Evolutionary conservation across 2,888 invertebrate species (phyloP).

Genomic region (Yponomeuta plumbellus): DNA sequence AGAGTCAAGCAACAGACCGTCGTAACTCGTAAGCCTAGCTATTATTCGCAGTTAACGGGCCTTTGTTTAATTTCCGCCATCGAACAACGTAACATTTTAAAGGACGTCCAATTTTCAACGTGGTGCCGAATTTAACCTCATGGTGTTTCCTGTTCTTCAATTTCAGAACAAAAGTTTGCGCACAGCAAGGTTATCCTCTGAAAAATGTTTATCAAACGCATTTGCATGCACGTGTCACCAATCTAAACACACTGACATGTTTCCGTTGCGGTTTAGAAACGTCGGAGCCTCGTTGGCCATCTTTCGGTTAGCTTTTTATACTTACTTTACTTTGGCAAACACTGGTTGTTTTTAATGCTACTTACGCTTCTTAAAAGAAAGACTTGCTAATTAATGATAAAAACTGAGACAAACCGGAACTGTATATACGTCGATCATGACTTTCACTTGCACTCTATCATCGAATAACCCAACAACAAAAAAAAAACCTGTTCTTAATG

Average conservation of each 20-base stretch:
- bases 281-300: slow-evolving; percentile 13
- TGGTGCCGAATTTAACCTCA: background rate
- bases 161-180: too few relatives aligned
- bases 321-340: background rate
- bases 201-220: slow-evolving; percentile 16
- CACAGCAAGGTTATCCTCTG: background rate
- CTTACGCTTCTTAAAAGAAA: slow-evolving; percentile 20
- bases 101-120: background rate
- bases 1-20: too few relatives aligned
- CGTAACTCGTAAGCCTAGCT: too few relatives aligned
- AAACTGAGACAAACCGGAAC: slow-evolving; percentile 61
- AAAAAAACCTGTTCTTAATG: slow-evolving; percentile 60
- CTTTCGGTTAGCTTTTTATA: background rate
- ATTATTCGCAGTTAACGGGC: background rate
- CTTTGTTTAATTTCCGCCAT: background rate
- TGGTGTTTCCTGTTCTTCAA: background rate
- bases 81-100: background rate
- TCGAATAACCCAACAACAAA: slow-evolving; percentile 52
- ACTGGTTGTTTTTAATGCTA: slow-evolving; percentile 11
- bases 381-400: slow-evolving; percentile 47
- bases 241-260: background rate
- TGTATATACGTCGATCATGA: slow-evolving; percentile 59
- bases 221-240: background rate
- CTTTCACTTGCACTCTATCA: slow-evolving; percentile 73
- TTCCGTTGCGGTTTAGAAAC: slow-evolving; percentile 11